phyloP scores from a whole-genome alignment of 1,140 invertebrate species.

The Zaprionus ornatus region DNA sequence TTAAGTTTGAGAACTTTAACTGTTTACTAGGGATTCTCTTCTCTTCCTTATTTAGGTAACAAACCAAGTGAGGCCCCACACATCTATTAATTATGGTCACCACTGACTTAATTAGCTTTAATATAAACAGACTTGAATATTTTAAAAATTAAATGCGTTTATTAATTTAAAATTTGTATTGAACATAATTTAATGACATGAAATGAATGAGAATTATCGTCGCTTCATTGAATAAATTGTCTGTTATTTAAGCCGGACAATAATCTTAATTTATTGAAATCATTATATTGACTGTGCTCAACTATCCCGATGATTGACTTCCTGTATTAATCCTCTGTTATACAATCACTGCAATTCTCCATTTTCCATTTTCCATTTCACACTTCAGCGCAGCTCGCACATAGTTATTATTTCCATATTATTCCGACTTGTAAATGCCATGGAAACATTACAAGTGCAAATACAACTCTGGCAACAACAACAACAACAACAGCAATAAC shows the following conservation, averaged over 20 bases:
- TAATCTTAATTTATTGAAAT: constrained; percentile 4
- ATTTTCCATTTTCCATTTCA: constrained; percentile 73
- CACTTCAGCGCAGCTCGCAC: constrained; percentile 45
- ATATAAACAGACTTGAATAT: not conserved
- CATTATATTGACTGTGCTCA: constrained; percentile 5
- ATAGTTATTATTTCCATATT: not conserved
- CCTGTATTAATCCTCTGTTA: not conserved
- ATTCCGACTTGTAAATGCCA: constrained; percentile 38
- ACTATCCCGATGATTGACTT: constrained; percentile 12
- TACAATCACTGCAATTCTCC: constrained; percentile 5
- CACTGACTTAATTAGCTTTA: constrained; percentile 36
- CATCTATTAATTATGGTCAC: too few relatives aligned
- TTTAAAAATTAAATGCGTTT: not conserved
- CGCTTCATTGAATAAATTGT: not conserved
- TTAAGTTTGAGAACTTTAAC: too few relatives aligned
- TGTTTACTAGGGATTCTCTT: too few relatives aligned
- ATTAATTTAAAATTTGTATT: not conserved
- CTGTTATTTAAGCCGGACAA: not conserved
- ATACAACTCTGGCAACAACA: not conserved
- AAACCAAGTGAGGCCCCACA: constrained; percentile 18
- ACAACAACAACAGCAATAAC: constrained; percentile 1
- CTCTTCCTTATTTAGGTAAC: too few relatives aligned
- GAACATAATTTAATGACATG: not conserved
- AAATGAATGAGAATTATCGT: not conserved
- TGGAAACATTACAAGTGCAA: constrained; percentile 41